Conservation (phyloP, 2,888 invertebrate genomes). For the Heteropelma amictum region DNA sequence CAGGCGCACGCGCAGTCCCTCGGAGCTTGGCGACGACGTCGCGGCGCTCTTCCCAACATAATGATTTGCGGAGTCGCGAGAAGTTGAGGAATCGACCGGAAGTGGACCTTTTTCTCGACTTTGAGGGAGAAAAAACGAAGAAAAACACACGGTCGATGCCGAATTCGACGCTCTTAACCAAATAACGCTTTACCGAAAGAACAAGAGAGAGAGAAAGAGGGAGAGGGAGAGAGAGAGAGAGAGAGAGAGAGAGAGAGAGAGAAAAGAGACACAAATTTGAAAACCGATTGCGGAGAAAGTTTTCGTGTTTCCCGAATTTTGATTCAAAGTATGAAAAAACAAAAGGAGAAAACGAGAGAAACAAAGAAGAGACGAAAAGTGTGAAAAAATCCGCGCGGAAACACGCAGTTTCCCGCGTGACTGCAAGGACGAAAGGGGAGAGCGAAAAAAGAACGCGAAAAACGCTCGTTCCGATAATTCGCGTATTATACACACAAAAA, state of each 20-base stretch:
- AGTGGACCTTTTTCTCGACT: background rate
- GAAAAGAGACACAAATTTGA: background rate
- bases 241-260: background rate
- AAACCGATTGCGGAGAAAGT: constrained; percentile 11
- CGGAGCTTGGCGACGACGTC: constrained; percentile 93
- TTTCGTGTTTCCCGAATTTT: constrained; percentile 32
- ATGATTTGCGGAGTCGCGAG: constrained; percentile 90
- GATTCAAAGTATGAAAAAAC: constrained; percentile 38
- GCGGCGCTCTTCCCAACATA: constrained; percentile 97
- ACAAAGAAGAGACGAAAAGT: constrained; percentile 6
- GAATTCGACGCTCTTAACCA: constrained; percentile 52
- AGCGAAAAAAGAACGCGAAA: constrained; percentile 20
- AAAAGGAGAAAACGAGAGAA: background rate
- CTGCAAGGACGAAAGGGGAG: constrained; percentile 63
- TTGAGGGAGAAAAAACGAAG: constrained; percentile 4
- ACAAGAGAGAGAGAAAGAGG: background rate
- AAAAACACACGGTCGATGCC: constrained; percentile 35
- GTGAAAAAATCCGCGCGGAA: constrained; percentile 64
- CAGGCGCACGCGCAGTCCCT: constrained; percentile 95
- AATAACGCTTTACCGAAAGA: constrained; percentile 55
- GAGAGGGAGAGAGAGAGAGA: constrained; percentile 11
- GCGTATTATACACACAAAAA: constrained; percentile 14
- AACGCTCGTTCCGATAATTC: constrained; percentile 39
- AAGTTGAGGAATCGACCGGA: constrained; percentile 62
- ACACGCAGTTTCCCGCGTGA: constrained; percentile 73